Percentiles rank a stretch among this genome's conserved stretches.
phyloP scores from a whole-genome alignment of 2,888 invertebrate species.

The Sturmia bella region DNA sequence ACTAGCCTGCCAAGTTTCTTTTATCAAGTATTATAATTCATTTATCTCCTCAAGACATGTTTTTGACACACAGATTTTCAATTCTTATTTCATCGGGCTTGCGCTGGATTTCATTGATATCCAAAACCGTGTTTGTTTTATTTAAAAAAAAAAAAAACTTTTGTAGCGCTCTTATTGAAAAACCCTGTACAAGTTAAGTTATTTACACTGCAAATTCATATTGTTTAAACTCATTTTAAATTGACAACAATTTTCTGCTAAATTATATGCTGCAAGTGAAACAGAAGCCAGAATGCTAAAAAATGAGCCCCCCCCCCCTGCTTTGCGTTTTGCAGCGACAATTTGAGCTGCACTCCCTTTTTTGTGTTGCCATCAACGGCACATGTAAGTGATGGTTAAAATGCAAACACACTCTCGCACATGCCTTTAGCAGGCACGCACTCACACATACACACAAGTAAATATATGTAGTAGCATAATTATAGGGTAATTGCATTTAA shows the following conservation, averaged over 20 bases:
- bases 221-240: conserved; percentile 42
- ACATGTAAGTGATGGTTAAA: conserved; percentile 35
- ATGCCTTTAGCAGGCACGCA: not conserved
- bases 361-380: not conserved
- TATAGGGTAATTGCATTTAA: conserved; percentile 55
- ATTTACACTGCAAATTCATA: conserved; percentile 3
- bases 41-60: no score
- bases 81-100: no score
- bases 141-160: no score
- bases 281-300: conserved; percentile 9
- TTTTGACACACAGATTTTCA: no score
- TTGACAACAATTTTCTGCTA: conserved; percentile 57
- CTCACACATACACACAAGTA: not conserved
- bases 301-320: not conserved
- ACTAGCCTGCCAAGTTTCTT: no score
- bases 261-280: conserved; percentile 40
- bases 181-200: not conserved
- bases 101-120: no score
- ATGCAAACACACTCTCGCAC: not conserved
- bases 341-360: not conserved
- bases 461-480: conserved; percentile 40
- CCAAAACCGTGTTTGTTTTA: no score
- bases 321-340: not conserved
- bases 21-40: no score
- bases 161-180: no score